phyloP scores from a whole-genome alignment of 2,797 vertebrate species.

The Protosalanx chinensis region DNA sequence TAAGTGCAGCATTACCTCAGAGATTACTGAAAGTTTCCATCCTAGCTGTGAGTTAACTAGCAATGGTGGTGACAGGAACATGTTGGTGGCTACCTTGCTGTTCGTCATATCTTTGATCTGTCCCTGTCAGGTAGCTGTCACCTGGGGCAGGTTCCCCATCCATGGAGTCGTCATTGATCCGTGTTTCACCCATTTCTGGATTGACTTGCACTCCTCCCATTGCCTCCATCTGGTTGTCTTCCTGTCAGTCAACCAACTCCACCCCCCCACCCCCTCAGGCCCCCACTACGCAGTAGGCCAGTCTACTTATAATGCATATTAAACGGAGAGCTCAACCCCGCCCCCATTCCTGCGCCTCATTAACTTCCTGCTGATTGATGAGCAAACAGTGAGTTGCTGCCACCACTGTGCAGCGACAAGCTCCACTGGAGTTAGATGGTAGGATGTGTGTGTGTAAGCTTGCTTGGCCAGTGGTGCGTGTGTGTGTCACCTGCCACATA shows the following conservation, averaged over 20 bases:
- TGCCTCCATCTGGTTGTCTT: neutral
- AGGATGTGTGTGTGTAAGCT: conserved; percentile 4
- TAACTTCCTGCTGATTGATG: conserved; percentile 60
- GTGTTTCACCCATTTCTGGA: conserved; percentile 4
- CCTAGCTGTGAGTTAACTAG: neutral
- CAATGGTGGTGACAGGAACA: neutral
- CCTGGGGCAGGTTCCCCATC: conserved; percentile 9
- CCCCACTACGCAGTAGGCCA: no score
- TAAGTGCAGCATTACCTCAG: no score
- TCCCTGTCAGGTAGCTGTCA: conserved; percentile 20
- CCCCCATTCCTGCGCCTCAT: conserved; percentile 52
- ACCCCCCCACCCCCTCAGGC: neutral
- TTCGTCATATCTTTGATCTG: neutral
- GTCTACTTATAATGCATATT: conserved; percentile 52
- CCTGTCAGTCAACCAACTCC: neutral
- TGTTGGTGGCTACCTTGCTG: neutral
- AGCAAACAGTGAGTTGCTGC: conserved; percentile 37
- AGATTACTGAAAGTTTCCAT: neutral
- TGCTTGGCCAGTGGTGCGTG: neutral
- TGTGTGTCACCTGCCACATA: neutral
- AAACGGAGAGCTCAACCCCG: conserved; percentile 38
- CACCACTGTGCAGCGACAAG: conserved; percentile 15
- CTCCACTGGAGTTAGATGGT: conserved; percentile 27
- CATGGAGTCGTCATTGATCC: conserved; percentile 20
- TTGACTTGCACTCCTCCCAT: conserved; percentile 12